Percentiles rank a stretch among this genome's conserved stretches.
Evolutionary conservation across 2,888 invertebrate species (phyloP).

Genomic region (Ormyrus pomaceus): DNA sequence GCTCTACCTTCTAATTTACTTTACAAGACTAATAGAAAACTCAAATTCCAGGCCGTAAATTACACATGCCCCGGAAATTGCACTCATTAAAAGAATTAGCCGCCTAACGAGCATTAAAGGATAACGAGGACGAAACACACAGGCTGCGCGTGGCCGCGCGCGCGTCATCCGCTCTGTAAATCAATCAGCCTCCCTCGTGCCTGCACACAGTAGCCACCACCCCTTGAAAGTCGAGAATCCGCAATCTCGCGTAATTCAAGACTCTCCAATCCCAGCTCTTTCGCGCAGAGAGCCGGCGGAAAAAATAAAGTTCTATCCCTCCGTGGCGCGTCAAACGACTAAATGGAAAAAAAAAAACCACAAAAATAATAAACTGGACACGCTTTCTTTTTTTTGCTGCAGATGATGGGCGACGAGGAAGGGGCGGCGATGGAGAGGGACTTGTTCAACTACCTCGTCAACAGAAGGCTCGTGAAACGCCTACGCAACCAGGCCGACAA

Average conservation of each 20-base stretch:
- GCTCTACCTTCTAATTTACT: too few relatives aligned
- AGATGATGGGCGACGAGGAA: slow-evolving; percentile 67
- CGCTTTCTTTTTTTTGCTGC: slow-evolving; percentile 13
- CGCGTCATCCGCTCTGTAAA: background rate
- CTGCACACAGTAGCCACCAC: background rate
- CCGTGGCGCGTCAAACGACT: background rate
- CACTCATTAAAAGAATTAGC: too few relatives aligned
- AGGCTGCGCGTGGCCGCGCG: background rate
- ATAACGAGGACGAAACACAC: background rate
- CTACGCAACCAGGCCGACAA: slow-evolving; percentile 75
- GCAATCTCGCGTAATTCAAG: slow-evolving; percentile 21
- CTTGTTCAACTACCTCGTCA: slow-evolving; percentile 77
- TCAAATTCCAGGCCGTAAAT: too few relatives aligned
- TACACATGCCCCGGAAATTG: too few relatives aligned
- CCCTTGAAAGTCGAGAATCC: slow-evolving; percentile 7
- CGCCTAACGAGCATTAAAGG: background rate
- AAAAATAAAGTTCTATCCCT: background rate
- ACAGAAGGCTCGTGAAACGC: slow-evolving; percentile 76
- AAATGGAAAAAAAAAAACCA: background rate
- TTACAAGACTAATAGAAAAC: too few relatives aligned
- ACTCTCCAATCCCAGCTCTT: background rate
- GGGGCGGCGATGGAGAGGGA: slow-evolving; percentile 74
- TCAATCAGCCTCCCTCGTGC: background rate
- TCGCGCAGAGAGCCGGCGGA: background rate
- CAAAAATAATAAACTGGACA: too few relatives aligned